These are phyloP conservation scores for Crotalus viridis DNA, from an alignment of 2,113 vertebrate species.

Conservation along the genomic window DNA sequence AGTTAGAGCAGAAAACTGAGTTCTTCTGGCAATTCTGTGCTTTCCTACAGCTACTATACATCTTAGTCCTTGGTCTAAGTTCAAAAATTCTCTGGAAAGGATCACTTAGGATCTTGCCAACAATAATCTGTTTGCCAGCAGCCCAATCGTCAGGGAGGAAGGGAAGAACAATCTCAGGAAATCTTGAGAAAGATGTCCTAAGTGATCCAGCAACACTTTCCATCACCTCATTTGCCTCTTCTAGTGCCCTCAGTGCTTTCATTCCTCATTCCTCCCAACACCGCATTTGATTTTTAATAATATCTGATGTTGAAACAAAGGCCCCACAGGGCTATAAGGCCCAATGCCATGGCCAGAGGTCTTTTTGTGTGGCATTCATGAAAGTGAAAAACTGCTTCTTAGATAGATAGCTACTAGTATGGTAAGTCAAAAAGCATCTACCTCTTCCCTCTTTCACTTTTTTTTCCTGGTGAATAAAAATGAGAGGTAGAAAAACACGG, in stretches of 20 bases:
- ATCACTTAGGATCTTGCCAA: neutral
- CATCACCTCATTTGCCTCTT: neutral
- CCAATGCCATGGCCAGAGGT: neutral
- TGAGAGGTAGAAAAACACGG: neutral
- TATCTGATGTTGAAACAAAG: neutral
- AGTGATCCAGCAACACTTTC: neutral
- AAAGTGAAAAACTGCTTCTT: neutral
- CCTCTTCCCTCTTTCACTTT: neutral
- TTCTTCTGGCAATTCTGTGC: neutral
- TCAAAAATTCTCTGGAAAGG: neutral
- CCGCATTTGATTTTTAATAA: neutral
- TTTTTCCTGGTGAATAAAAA: neutral
- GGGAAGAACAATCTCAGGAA: neutral
- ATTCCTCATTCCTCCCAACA: neutral
- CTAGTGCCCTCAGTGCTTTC: neutral
- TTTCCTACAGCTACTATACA: neutral
- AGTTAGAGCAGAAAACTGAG: neutral
- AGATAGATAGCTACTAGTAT: neutral
- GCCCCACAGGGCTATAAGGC: neutral
- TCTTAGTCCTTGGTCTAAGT: neutral
- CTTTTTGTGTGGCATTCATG: neutral
- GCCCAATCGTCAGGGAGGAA: neutral
- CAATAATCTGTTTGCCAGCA: neutral
- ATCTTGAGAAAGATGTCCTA: neutral
- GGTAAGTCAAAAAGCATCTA: neutral